Conservation (phyloP, 2,797 vertebrate species). For the Acanthopagrus latus region DNA sequence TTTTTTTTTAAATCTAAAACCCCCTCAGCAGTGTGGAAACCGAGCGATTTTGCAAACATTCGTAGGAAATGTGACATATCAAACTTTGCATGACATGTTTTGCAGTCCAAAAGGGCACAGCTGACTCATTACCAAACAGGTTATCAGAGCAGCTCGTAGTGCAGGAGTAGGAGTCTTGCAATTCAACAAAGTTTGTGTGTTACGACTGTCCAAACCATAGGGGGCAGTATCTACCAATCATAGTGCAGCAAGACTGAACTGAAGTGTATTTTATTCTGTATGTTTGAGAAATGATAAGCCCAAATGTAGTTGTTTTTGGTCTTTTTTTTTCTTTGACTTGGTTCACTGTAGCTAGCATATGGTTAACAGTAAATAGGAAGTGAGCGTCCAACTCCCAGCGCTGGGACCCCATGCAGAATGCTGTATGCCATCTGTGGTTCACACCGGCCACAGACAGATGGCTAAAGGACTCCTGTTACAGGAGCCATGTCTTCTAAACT, state of each 20-base stretch:
- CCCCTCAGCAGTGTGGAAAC: background rate
- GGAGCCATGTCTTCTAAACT: conserved; percentile 63
- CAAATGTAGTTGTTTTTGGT: conserved; percentile 17
- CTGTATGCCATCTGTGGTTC: conserved; percentile 78
- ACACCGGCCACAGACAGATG: conserved; percentile 76
- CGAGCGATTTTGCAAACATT: conserved; percentile 3
- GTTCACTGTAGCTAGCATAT: conserved; percentile 56
- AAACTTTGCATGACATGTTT: conserved; percentile 1
- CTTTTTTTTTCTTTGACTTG: conserved; percentile 29
- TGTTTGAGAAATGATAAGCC: background rate
- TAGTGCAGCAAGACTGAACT: background rate
- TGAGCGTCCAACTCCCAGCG: conserved; percentile 57
- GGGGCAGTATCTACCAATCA: conserved; percentile 74
- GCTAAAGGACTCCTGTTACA: conserved; percentile 76
- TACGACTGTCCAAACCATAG: conserved; percentile 57
- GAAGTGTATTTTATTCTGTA: background rate
- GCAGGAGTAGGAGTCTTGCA: conserved; percentile 6
- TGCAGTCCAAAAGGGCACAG: conserved; percentile 5
- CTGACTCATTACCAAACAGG: conserved; percentile 12
- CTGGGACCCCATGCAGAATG: conserved; percentile 68
- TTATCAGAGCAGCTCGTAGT: conserved; percentile 16
- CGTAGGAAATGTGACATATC: background rate
- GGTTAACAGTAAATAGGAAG: conserved; percentile 65
- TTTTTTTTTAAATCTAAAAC: conserved; percentile 2
- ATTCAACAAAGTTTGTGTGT: conserved; percentile 56